Evolutionary conservation across 2,888 invertebrate genomes (phyloP).

Genomic region (Pocota personata): DNA sequence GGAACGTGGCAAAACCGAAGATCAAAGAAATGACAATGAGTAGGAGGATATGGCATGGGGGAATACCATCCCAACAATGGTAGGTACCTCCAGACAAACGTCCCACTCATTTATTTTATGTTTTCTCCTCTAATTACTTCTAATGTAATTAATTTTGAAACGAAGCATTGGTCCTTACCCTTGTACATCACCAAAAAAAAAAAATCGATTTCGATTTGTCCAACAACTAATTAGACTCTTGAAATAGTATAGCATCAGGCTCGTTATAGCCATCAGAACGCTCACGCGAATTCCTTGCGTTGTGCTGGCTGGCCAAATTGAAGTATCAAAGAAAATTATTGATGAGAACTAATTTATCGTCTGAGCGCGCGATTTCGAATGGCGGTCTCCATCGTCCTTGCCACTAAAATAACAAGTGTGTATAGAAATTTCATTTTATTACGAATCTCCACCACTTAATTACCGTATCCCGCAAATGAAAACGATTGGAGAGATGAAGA

Average conservation of each 20-base stretch:
- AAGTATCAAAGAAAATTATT: conserved; percentile 58
- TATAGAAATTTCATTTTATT: conserved; percentile 44
- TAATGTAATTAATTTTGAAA: conserved; percentile 62
- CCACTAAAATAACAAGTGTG: conserved; percentile 24
- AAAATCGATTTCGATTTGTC: conserved; percentile 64
- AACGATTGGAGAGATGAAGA: background rate
- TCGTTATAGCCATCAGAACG: conserved; percentile 26
- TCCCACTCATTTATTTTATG: conserved; percentile 22
- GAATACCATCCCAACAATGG: background rate
- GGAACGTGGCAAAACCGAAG: conserved; percentile 9
- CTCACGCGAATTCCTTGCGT: conserved; percentile 19
- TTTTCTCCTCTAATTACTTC: conserved; percentile 35
- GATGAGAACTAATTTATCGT: conserved; percentile 62
- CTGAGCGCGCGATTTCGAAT: conserved; percentile 27
- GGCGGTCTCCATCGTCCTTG: conserved; percentile 3
- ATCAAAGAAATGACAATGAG: conserved; percentile 7
- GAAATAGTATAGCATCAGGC: conserved; percentile 13
- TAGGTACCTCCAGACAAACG: background rate
- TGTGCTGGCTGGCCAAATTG: conserved; percentile 7
- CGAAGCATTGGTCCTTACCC: conserved; percentile 17
- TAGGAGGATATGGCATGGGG: background rate
- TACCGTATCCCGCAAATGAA: conserved; percentile 18
- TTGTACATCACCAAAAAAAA: background rate
- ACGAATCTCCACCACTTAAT: conserved; percentile 46
- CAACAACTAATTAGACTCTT: conserved; percentile 49